A percentile compares a stretch with the other conserved stretches of the same genome.
Conservation (phyloP, 2,797 vertebrate species). For the Hippocampus kuda region DNA sequence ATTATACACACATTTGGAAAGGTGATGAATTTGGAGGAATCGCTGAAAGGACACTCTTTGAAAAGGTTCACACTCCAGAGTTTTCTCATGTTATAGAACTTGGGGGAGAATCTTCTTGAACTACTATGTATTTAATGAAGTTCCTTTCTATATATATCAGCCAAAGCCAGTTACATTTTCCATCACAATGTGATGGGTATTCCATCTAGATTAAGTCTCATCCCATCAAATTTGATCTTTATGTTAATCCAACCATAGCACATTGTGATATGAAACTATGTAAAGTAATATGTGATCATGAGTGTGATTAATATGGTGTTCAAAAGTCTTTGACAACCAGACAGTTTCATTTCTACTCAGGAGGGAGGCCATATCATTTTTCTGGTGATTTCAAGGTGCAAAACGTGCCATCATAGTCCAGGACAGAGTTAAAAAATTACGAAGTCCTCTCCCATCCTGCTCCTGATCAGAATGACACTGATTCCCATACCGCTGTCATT, state of each 20-base stretch:
- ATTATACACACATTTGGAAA: slow-evolving; percentile 50
- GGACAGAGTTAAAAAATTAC: no score
- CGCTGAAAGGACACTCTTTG: slow-evolving; percentile 37
- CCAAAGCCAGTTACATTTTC: slow-evolving; percentile 8
- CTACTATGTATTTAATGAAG: background rate
- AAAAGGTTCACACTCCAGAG: slow-evolving; percentile 28
- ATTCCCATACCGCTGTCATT: no score
- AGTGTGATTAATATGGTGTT: no score
- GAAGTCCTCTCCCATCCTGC: no score
- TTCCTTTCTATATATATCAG: slow-evolving; percentile 6
- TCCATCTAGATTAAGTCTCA: slow-evolving; percentile 6
- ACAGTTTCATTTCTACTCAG: no score
- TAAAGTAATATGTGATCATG: no score
- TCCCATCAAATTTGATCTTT: slow-evolving; percentile 17
- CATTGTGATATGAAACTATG: background rate
- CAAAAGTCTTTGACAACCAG: no score
- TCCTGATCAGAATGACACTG: no score
- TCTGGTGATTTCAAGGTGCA: no score
- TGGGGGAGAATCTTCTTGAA: slow-evolving; percentile 1
- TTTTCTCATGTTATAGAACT: slow-evolving; percentile 17
- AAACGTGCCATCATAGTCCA: no score
- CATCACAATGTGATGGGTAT: background rate
- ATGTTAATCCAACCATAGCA: slow-evolving; percentile 15
- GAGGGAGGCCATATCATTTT: no score
- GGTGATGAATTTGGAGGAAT: slow-evolving; percentile 43